Evolutionary conservation across 2,888 invertebrate species (phyloP), one percentile per base, ranked within the genome.

Genomic region (Cephus rjabovi): DNA sequence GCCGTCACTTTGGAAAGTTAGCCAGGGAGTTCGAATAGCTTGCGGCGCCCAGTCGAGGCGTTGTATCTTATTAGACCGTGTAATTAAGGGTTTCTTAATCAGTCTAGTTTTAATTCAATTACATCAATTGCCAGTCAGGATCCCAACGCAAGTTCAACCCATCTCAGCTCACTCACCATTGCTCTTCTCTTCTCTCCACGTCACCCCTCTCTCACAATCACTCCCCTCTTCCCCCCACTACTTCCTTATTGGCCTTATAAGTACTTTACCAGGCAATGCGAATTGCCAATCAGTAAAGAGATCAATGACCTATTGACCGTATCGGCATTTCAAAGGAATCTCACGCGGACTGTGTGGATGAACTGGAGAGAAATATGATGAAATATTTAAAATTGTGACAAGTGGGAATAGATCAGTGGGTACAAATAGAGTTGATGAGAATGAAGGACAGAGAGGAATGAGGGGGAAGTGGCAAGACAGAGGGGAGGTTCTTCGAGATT

Each of bases 61-160:
- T 80, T 79, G 75, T 82, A 75, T 80, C 75, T 80, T 75, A 73
- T 78, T 74, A 76, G 80, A 81, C 75, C 80, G 77, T 77, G 81
- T 81, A 85, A 83, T 85, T 80, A 79, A 84, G 80, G 82, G 80
- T 80, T 85, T 83, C 81, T 82, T 81, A 81, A 87, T 85, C 85
- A 83, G 80, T 80, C 80, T 79, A 79, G 81, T 83, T 82, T 81
- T 79, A 83, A 85, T 85, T 83, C 81, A 82, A 85, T 85, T 83
- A 83, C 75, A 80, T 78, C 78, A 80, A 81, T 78, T 79, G 80
- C 73, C 80, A 77, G 74, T 71, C 56, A 56, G 56, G 34, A 56
- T 74, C 69, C 70, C 34, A 69, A 69, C 69, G 34, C 23, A 69
- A 69, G 12, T 76, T 35, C 73, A 69, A 68, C 69, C 69, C 30